Evolutionary conservation across 2,797 vertebrate genomes (phyloP).

Genomic region (Tragelaphus oryx): DNA sequence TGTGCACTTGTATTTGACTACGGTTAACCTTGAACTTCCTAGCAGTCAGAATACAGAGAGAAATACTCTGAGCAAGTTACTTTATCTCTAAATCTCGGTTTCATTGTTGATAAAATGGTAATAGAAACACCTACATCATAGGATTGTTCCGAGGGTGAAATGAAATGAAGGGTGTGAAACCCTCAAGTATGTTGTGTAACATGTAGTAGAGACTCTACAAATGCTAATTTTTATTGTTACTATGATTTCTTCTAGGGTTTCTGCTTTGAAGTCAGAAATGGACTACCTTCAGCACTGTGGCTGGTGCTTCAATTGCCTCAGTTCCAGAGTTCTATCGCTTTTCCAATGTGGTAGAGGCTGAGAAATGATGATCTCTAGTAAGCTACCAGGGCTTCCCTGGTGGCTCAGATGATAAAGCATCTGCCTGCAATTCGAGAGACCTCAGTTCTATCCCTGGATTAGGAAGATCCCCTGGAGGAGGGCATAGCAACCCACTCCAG

Average conservation of each 20-base stretch:
- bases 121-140: neutral
- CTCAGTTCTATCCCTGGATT: neutral
- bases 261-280: neutral
- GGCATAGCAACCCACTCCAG: neutral
- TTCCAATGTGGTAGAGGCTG: neutral
- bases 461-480: neutral
- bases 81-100: constrained; percentile 33
- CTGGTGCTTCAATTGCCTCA: neutral
- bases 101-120: neutral
- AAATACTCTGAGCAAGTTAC: neutral
- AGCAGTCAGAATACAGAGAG: neutral
- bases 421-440: neutral
- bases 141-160: neutral
- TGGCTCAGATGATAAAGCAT: neutral
- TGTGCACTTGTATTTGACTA: neutral
- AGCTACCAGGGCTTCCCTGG: neutral
- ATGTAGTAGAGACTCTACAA: neutral
- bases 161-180: constrained; percentile 5
- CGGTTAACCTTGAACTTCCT: neutral
- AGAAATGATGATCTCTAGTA: neutral
- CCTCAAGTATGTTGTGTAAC: neutral
- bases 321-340: neutral
- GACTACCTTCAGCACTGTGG: neutral
- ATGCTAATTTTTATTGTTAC: neutral
- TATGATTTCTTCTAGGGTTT: neutral